Evolutionary conservation across 2,113 vertebrate species (phyloP).

Genomic region (Phycodurus eques): DNA sequence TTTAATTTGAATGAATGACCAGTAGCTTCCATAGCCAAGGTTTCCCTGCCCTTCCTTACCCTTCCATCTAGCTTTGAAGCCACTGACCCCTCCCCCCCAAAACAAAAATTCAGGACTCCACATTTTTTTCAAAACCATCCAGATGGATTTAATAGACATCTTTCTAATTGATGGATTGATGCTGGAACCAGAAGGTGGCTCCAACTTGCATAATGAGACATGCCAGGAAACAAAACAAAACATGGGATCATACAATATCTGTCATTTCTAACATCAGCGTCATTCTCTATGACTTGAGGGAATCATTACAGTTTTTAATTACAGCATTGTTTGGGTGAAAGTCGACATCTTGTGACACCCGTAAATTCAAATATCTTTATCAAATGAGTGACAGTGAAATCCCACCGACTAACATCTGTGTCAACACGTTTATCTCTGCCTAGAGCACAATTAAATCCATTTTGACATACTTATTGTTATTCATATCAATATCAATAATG

Average conservation of each 20-base stretch:
- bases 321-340: slow-evolving; percentile 40
- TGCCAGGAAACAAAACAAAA: not conserved
- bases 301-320: slow-evolving; percentile 26
- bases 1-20: slow-evolving; percentile 55
- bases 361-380: slow-evolving; percentile 28
- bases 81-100: no score
- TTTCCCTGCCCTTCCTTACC: slow-evolving; percentile 4
- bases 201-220: not conserved
- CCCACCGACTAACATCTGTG: slow-evolving; percentile 17
- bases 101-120: no score
- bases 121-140: no score
- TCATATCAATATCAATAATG: slow-evolving; percentile 47
- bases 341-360: slow-evolving; percentile 35
- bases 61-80: no score
- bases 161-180: not conserved
- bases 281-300: slow-evolving; percentile 22
- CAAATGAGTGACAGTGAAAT: slow-evolving; percentile 12
- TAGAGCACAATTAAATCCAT: slow-evolving; percentile 36
- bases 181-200: not conserved
- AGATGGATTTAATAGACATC: not conserved
- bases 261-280: not conserved
- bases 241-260: not conserved
- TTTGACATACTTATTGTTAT: slow-evolving; percentile 44
- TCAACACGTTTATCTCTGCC: slow-evolving; percentile 37
- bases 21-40: slow-evolving; percentile 32